A percentile compares a stretch with the other conserved stretches of the same genome.
These are phyloP conservation scores for Channa argus DNA, from an alignment of 2,113 vertebrate genomes.

Conservation along the genomic window DNA sequence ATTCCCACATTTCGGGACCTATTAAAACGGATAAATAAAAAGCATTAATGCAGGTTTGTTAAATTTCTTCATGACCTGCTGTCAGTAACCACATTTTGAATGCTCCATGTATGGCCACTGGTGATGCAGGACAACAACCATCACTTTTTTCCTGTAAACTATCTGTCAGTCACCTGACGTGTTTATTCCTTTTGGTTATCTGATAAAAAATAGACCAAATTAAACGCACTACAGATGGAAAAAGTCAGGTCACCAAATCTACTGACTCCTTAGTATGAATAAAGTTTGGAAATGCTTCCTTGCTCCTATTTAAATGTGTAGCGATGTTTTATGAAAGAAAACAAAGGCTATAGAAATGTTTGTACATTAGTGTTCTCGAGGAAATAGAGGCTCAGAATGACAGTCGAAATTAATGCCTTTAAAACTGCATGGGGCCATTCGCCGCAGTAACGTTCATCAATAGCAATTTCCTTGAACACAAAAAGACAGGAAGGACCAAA, in stretches of 20 bases:
- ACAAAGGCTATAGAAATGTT: background rate
- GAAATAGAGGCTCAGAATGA: conserved; percentile 34
- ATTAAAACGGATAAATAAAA: no score
- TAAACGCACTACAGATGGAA: background rate
- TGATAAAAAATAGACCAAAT: no score
- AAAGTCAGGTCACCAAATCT: background rate
- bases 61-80: background rate
- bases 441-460: conserved; percentile 36
- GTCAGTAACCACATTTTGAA: background rate
- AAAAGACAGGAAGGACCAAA: conserved; percentile 22
- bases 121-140: no score
- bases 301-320: no score
- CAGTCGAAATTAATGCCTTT: conserved; percentile 30
- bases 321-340: background rate
- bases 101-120: background rate
- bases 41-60: no score
- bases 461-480: conserved; percentile 60
- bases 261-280: background rate
- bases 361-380: background rate
- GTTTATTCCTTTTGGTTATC: no score
- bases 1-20: no score
- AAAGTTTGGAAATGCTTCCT: no score
- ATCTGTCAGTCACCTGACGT: background rate
- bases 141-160: no score
- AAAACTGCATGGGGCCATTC: conserved; percentile 13